phyloP scores from a whole-genome alignment of 2,888 invertebrate species.

The Cantharis nigra region DNA sequence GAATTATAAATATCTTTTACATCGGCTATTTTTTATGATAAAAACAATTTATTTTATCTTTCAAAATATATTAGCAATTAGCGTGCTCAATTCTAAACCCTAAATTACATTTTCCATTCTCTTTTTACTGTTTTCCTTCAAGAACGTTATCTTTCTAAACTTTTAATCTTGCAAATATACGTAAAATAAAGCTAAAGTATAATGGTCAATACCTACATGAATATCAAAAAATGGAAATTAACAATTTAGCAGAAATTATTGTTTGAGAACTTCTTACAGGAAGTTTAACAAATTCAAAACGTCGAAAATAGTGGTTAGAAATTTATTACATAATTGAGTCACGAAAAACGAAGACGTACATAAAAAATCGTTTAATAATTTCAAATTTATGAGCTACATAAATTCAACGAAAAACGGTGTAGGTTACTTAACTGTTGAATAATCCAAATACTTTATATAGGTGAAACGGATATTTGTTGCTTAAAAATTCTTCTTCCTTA shows the following conservation, averaged over 20 bases:
- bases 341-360: background rate
- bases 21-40: background rate
- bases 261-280: background rate
- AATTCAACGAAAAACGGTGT: background rate
- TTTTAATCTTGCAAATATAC: background rate
- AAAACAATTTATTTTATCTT: background rate
- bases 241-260: background rate
- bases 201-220: background rate
- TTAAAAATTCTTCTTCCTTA: background rate
- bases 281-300: background rate
- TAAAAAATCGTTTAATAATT: background rate
- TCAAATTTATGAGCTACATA: background rate
- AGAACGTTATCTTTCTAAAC: background rate
- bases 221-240: background rate
- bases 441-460: background rate
- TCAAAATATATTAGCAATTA: background rate
- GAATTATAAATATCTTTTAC: background rate
- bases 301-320: background rate
- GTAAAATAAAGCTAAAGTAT: background rate
- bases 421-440: background rate
- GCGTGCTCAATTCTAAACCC: background rate
- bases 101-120: background rate
- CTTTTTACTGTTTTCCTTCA: background rate
- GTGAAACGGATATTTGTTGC: background rate
- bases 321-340: background rate